A percentile compares a stretch with the other conserved stretches of the same genome.
Evolutionary conservation across 2,888 invertebrate species (phyloP).

Genomic region (Phrixothrix hirtus): DNA sequence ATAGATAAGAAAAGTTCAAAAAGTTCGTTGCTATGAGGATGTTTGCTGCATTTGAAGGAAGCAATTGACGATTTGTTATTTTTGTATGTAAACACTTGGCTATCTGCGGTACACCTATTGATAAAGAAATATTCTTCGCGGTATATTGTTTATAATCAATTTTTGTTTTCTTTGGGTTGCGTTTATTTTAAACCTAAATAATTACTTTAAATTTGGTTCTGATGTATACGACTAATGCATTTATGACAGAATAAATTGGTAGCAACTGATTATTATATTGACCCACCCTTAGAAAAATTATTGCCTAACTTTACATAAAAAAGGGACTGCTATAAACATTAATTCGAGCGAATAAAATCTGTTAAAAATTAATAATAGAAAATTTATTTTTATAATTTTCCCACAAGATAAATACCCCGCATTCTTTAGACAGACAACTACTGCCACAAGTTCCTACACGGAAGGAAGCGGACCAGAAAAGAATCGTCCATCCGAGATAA

Average conservation of each 20-base stretch:
- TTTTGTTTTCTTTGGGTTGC: too few relatives aligned
- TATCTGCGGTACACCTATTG: slow-evolving; percentile 8
- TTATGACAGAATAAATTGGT: too few relatives aligned
- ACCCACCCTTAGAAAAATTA: too few relatives aligned
- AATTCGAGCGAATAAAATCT: too few relatives aligned
- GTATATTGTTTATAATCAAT: slow-evolving; percentile 10
- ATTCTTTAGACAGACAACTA: slow-evolving; percentile 35
- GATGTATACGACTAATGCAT: too few relatives aligned
- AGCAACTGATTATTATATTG: too few relatives aligned
- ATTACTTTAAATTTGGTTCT: too few relatives aligned
- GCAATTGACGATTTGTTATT: slow-evolving; percentile 16
- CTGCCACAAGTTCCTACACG: slow-evolving; percentile 32
- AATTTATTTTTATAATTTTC: slow-evolving; percentile 16
- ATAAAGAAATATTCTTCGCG: slow-evolving; percentile 12
- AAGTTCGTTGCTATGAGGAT: slow-evolving; percentile 8
- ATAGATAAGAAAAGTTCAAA: background rate
- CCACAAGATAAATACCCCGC: slow-evolving; percentile 14
- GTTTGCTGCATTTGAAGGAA: slow-evolving; percentile 9
- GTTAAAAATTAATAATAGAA: background rate
- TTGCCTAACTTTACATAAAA: too few relatives aligned
- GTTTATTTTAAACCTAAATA: too few relatives aligned
- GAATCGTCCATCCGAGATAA: slow-evolving; percentile 31
- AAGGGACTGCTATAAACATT: too few relatives aligned
- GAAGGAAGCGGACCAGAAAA: slow-evolving; percentile 39
- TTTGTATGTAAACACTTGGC: slow-evolving; percentile 2